Conservation (phyloP, 2,888 invertebrate genomes). For the Cataglyphis rosenhaueri region DNA sequence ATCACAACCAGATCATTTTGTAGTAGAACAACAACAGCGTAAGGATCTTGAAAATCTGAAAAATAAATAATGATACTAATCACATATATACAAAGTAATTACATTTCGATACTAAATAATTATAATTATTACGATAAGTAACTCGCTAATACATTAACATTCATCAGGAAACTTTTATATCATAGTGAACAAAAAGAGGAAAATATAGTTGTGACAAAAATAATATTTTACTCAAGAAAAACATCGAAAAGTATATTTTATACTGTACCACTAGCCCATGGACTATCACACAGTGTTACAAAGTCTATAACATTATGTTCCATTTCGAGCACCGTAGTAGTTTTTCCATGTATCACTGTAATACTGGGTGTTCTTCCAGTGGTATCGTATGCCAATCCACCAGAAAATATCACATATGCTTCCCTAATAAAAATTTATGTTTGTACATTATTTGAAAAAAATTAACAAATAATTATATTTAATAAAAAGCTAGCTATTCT, state of each 20-base stretch:
- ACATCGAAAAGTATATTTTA: slow-evolving; percentile 13
- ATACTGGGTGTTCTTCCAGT: slow-evolving; percentile 96
- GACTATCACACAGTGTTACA: slow-evolving; percentile 97
- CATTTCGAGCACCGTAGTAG: slow-evolving; percentile 99
- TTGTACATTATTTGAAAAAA: slow-evolving; percentile 15
- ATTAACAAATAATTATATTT: slow-evolving; percentile 12
- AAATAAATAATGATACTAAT: slow-evolving; percentile 66
- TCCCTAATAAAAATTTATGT: slow-evolving; percentile 88
- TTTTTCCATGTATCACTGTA: slow-evolving; percentile 98
- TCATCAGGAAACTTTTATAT: background rate
- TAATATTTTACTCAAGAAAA: slow-evolving; percentile 18
- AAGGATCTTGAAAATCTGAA: slow-evolving; percentile 98
- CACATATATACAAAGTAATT: background rate
- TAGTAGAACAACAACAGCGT: slow-evolving; percentile 98
- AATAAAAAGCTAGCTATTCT: background rate
- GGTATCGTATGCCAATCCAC: slow-evolving; percentile 96
- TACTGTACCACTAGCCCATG: slow-evolving; percentile 94
- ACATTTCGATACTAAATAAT: background rate
- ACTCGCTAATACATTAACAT: background rate
- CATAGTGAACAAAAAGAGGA: background rate
- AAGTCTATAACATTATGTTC: slow-evolving; percentile 99
- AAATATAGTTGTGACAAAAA: background rate
- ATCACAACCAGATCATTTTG: slow-evolving; percentile 99
- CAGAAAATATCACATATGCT: slow-evolving; percentile 98
- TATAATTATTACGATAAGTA: slow-evolving; percentile 1